Evolutionary conservation across 2,888 invertebrate species (phyloP), one percentile per base, ranked within the genome.

Genomic region (Brenthis daphne): DNA sequence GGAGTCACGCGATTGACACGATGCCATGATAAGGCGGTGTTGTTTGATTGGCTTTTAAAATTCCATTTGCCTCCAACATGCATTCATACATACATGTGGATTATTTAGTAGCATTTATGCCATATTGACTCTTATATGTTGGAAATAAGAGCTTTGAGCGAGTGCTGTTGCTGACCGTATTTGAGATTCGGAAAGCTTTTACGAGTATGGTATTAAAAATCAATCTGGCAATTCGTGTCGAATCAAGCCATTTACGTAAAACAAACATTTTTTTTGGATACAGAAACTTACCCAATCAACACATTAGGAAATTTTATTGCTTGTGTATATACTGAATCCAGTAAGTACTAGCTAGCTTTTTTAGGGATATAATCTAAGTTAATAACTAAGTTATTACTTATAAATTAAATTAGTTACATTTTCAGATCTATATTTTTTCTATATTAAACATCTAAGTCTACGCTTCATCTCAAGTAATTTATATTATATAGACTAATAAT

Each of bases 21-120:
- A 65, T 63, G 20, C 55, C 57, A 43, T 20, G 43, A 63, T 54
- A 54, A 63, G 20, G 63, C 13, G 1, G 37, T 48, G 48, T n/a
- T n/a, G 43, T 73, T 71, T 71, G 67, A 73, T 71, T 73, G 68
- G 67, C 54, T 65, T 70, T 71, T 73, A 68, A 72, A 70, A 70
- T 72, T 68, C 70, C 65, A 70, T 68, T 70, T 68, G 70, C 56
- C 55, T 58, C 58, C 58, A 60, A 43, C 37, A 43, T 61, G 57
- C 66, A 56, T 63, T 11, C 56, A 60, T 50, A 29, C 60, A 50
- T 54, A 29, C 12, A 29, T 24, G 24, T 56, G 11, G 37, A 51
- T 51, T 43, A 11, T 61, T 13, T 65, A 37, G 16, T 33, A 50
- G 50, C 11, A 8, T 20, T 51, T 54, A 65, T 50, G 20, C 54